Evolutionary conservation across 2,113 vertebrate species (phyloP), one percentile per base, ranked within the genome.

Genomic region (Hippocampus mohnikei): DNA sequence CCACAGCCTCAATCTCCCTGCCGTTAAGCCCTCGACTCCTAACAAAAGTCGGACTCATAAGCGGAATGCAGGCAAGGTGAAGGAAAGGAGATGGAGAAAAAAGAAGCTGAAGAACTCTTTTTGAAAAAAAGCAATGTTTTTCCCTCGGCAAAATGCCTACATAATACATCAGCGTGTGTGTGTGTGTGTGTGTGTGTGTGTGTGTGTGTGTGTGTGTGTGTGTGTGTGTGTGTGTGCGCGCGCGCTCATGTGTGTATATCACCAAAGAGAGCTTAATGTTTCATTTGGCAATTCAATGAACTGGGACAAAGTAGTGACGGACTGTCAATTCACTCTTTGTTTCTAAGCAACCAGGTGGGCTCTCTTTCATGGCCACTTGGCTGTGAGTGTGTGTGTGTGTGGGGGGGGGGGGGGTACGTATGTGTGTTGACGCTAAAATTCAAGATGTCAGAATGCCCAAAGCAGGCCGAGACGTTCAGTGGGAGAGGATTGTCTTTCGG

Each of bases 401-500:
- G 52, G 27, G n/a, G 42, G 62, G 46, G 16, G 66, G 46, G 62
- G 44, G 37, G 53, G 41, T 33, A 37, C 27, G 3, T 68, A 13
- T 68, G 53, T 37, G 76, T n/a, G 18, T 85, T 85, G 70, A 78
- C 72, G 77, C 69, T 68, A 79, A 76, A 86, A 75, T 77, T 61
- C 18, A 9, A 60, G 52, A 66, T 56, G 68, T 44, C 58, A 73
- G 66, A 29, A 72, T 77, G 50, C 75, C 75, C 76, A 63, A 23
- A 64, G 69, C 50, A 15, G 63, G 55, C 68, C 1, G 25, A 67
- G 72, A 53, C 0, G 73, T 76, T 78, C 70, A 8, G 3, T 67
- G 60, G 74, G 64, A 73, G 78, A 82, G 79, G 81, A 78, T 77
- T 85, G 81, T 70, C 81, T 86, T 85, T 78, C 72, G 27, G 33